Conservation (phyloP, 2,113 vertebrate genomes). For the Miniopterus natalensis region DNA sequence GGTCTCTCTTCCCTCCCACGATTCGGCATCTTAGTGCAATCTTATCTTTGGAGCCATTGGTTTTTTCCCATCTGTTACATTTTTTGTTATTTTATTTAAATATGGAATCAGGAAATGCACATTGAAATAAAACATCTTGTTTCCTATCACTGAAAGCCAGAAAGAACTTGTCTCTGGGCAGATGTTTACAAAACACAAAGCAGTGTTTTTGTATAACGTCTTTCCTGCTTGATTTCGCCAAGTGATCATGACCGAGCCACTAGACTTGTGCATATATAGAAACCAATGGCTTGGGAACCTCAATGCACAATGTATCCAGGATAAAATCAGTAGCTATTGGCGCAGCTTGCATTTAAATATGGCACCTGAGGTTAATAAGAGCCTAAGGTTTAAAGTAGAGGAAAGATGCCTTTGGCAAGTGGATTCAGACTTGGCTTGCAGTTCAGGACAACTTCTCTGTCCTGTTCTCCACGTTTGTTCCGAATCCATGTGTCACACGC, state of each 20-base stretch:
- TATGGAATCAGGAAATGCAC: conserved; percentile 69
- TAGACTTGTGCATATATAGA: background rate
- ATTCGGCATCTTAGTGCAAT: background rate
- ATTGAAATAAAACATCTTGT: conserved; percentile 79
- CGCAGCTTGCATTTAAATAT: background rate
- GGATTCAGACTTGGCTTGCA: fast-evolving
- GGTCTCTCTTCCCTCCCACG: background rate
- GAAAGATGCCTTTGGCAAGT: background rate
- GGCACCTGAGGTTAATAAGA: background rate
- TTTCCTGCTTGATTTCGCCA: conserved; percentile 63
- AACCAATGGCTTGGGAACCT: background rate
- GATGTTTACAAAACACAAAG: conserved; percentile 53
- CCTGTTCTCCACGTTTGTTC: fast-evolving
- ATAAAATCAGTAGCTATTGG: background rate
- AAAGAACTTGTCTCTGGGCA: conserved; percentile 61
- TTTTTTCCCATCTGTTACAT: conserved; percentile 66
- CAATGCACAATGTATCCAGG: background rate
- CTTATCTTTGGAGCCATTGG: background rate
- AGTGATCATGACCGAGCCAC: background rate
- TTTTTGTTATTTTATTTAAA: conserved; percentile 77
- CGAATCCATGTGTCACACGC: background rate
- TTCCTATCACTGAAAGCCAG: conserved; percentile 67
- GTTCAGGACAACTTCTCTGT: background rate
- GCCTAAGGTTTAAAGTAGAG: background rate
- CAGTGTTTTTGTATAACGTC: conserved; percentile 47